These are phyloP conservation scores for Chrysochloris asiatica DNA, from an alignment of 2,113 vertebrate species.

Conservation along the genomic window DNA sequence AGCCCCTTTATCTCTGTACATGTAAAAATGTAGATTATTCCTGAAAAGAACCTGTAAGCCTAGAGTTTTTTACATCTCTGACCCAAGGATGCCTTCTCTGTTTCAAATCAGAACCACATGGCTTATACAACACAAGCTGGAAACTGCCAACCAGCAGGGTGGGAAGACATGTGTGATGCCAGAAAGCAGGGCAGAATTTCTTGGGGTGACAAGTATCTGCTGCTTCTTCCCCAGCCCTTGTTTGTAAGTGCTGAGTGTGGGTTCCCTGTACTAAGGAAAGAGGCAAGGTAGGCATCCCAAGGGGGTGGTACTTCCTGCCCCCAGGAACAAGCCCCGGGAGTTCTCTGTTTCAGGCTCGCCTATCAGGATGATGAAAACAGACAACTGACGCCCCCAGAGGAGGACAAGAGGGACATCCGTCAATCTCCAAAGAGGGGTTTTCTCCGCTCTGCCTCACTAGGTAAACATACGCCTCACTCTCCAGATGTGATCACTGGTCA, in stretches of 20 bases:
- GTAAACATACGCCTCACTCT: slow-evolving; percentile 80
- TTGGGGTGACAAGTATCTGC: not conserved
- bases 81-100: not conserved
- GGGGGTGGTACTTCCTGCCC: not conserved
- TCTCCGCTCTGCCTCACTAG: slow-evolving; percentile 94
- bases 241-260: not conserved
- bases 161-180: too few species aligned
- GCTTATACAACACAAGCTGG: not conserved
- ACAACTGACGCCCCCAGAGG: slow-evolving; percentile 92
- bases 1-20: too few species aligned
- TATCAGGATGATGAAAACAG: slow-evolving; percentile 94
- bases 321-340: not conserved
- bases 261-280: not conserved
- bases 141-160: not conserved
- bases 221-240: not conserved
- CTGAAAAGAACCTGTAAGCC: not conserved
- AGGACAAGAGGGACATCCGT: slow-evolving; percentile 84
- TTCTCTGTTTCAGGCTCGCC: slow-evolving; percentile 88
- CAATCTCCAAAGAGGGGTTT: slow-evolving; percentile 93
- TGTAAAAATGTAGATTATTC: too few species aligned
- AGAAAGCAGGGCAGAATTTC: not conserved
- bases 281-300: not conserved
- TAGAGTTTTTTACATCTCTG: not conserved
- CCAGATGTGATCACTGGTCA: not conserved
- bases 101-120: not conserved